Evolutionary conservation across 64 coral and sea anemone species (phyloP), one percentile per base, ranked within the genome.

Genomic region (Astreopora myriophthalma): DNA sequence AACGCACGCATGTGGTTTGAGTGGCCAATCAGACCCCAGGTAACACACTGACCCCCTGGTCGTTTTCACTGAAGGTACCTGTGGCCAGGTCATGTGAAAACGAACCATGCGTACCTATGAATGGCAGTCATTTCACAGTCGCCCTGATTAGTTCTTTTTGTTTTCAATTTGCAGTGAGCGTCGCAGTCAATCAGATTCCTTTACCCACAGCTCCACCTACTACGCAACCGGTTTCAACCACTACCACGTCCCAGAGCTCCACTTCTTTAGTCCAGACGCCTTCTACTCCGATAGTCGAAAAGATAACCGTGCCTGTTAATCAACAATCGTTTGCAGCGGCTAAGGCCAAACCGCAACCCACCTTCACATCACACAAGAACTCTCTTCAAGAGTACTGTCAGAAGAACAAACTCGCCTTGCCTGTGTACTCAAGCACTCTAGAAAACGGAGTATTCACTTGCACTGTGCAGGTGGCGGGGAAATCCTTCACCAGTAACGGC

Each of bases 381-480:
- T 79, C 86, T 4, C 81, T 99, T 29, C 97, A 99, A 62, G 97
- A 99, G 69, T 86, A 90, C 39, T 99, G 94, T 55, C 94, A 99
- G 60, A 99, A 99, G 73, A 75, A 65, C 79, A 93, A 90, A 61
- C 75, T 87, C 22, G 69, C 58, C 74, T 61, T 96, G 32, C 97
- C 97, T 52, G 60, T 93, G 12, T 99, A 99, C 85, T 61, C 78
- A 8, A 88, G 84, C 39, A n/a, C 75, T 46, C 75, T 73, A 70
- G 97, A 94, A 8, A 79, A 87, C 24, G 78, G 80, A 35, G 55
- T 87, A 25, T 86, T 92, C 46, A 72, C 60, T 17, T 93, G 94
- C 71, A 89, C 89, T 22, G 87, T 99, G 5, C 70, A 51, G 81
- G 94, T 99, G 8, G 91, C 92, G 3, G 97, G 94, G 8, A 52